Evolutionary conservation across 1,140 invertebrate genomes (phyloP), one percentile per base, ranked within the genome.

Genomic region (Archegozetes longisetosus): DNA sequence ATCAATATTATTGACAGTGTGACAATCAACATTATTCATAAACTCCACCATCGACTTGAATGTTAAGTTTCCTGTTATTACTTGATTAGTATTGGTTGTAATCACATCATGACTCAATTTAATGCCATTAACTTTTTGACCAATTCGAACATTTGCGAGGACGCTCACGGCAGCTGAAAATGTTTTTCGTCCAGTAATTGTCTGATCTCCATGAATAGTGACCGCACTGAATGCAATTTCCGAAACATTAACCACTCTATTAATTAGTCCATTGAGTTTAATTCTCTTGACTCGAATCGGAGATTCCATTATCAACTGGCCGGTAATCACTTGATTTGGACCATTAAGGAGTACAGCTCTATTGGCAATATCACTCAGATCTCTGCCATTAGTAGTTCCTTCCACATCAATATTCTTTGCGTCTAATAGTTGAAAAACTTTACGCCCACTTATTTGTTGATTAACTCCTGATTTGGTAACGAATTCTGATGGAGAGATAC

Each of bases 191-290:
- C 53, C 53, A 20, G 24, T 25, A 32, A 55, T 55, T 9, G 4
- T 20, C n/a, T 25, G 24, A 6, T 25, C 53, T 4, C 24, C n/a
- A 20, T 32, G 9, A 26, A 22, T 32, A 20, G 24, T 25, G 20
- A 55, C 53, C 28, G 28, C 28, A 20, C 13, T 20, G n/a, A 9
- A 26, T 4, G n/a, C 23, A 6, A 55, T 4, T 32, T 55, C 28
- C 24, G 24, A 6, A 9, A 55, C 14, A 26, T 55, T 32, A 25
- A 55, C 53, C n/a, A 6, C n/a, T 13, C 53, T 6, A 27, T 55
- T 55, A 55, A 55, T 55, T 13, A 55, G 53, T 26, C 53, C 53
- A 47, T 27, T 32, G 13, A 55, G n/a, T n/a, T n/a, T 20, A 27
- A 51, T 20, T 9, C 24, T 4, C 6, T 51, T 51, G n/a, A 20